Percentiles rank a stretch among this genome's conserved stretches.
These are phyloP conservation scores for Alentia gelatinosa DNA, from an alignment of 2,888 invertebrate species.

Conservation along the genomic window DNA sequence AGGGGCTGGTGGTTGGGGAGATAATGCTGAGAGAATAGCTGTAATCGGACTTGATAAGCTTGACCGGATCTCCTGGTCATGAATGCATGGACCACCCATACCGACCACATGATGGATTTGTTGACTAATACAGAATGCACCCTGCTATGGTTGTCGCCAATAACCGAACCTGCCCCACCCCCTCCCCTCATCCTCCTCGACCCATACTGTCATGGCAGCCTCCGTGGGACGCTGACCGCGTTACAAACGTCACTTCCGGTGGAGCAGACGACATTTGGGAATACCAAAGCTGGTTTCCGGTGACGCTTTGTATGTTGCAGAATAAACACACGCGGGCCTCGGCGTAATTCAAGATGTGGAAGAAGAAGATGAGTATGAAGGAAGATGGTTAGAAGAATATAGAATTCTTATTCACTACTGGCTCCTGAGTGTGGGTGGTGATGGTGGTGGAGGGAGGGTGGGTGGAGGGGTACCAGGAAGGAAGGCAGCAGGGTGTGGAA, in stretches of 20 bases:
- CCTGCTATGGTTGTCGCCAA: not conserved
- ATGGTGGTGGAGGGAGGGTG: not conserved
- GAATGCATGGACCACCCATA: not conserved
- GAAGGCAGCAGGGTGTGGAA: not conserved
- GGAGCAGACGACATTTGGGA: not conserved
- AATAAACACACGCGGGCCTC: not conserved
- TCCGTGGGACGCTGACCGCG: not conserved
- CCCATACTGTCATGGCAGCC: not conserved
- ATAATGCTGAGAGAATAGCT: not conserved
- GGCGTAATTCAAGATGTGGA: not conserved
- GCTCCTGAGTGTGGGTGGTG: not conserved
- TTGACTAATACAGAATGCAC: not conserved
- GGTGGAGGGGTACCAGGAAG: not conserved
- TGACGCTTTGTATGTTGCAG: not conserved
- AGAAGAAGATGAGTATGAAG: not conserved
- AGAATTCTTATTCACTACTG: not conserved
- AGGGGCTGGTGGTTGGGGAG: not conserved
- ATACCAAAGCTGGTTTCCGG: not conserved
- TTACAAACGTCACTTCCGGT: not conserved
- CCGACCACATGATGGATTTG: not conserved
- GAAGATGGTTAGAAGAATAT: not conserved
- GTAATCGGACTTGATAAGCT: not conserved
- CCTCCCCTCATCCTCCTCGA: not conserved
- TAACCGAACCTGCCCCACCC: not conserved
- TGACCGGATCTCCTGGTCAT: not conserved